These are phyloP conservation scores for Cossypha polioptera DNA, from an alignment of 2,797 vertebrate genomes.

Conservation along the genomic window DNA sequence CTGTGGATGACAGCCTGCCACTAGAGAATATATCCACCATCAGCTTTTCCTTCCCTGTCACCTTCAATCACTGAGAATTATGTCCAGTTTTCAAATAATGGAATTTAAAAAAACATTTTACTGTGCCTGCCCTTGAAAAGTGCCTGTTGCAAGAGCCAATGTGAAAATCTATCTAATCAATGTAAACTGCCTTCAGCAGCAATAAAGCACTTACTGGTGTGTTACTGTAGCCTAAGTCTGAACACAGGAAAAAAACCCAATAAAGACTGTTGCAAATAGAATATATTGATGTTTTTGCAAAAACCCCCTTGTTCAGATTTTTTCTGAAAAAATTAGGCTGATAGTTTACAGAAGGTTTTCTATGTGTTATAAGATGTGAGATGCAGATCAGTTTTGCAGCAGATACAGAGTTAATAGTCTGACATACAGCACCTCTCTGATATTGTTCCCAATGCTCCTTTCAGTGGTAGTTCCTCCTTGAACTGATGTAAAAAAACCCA, in stretches of 20 bases:
- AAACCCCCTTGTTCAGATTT: neutral
- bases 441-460: neutral
- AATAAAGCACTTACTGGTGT: neutral
- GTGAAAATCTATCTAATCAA: constrained; percentile 35
- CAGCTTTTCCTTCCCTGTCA: constrained; percentile 20
- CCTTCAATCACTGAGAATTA: constrained; percentile 40
- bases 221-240: neutral
- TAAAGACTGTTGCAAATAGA: neutral
- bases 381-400: neutral
- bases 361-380: neutral
- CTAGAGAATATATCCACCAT: constrained; percentile 4
- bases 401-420: neutral
- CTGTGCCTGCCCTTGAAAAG: constrained; percentile 38
- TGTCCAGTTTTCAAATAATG: constrained; percentile 35
- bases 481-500: neutral
- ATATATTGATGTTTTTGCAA: neutral
- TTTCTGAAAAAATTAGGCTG: neutral
- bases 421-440: neutral
- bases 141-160: neutral
- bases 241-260: neutral
- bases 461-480: neutral
- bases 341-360: neutral
- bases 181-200: constrained; percentile 3
- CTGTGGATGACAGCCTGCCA: neutral
- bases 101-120: neutral